Conservation (phyloP, 2,888 invertebrate genomes). For the Dromius quadrimaculatus region DNA sequence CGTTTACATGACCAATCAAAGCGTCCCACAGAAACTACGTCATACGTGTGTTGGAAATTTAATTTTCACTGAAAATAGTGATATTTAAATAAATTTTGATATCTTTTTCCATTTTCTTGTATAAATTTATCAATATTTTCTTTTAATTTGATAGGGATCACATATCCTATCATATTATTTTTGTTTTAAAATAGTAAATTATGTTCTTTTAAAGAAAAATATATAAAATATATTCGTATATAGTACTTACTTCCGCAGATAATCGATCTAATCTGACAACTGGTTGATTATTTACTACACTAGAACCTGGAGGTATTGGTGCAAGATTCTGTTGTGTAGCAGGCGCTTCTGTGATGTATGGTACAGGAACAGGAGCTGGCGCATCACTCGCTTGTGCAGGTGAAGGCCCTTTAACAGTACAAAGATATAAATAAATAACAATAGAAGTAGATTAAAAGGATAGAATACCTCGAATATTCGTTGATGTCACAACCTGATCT, state of each 20-base stretch:
- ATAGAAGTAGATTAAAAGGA: neutral
- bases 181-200: too few species aligned
- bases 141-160: too few species aligned
- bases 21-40: too few species aligned
- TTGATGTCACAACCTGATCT: constrained; percentile 44
- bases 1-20: too few species aligned
- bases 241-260: constrained; percentile 65
- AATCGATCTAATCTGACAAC: constrained; percentile 74
- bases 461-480: constrained; percentile 45
- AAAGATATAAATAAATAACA: constrained; percentile 10
- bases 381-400: constrained; percentile 75
- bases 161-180: too few species aligned
- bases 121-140: too few species aligned
- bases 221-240: too few species aligned
- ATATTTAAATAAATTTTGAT: too few species aligned
- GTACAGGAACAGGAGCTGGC: constrained; percentile 69
- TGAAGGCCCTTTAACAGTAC: constrained; percentile 67
- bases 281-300: constrained; percentile 65
- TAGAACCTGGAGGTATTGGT: constrained; percentile 49
- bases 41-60: too few species aligned
- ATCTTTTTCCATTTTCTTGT: too few species aligned
- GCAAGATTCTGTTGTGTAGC: constrained; percentile 58
- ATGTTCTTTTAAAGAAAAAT: too few species aligned
- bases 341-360: constrained; percentile 70
- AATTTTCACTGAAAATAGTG: too few species aligned